phyloP scores from a whole-genome alignment of 2,888 invertebrate genomes.

The Orthosia cruda region DNA sequence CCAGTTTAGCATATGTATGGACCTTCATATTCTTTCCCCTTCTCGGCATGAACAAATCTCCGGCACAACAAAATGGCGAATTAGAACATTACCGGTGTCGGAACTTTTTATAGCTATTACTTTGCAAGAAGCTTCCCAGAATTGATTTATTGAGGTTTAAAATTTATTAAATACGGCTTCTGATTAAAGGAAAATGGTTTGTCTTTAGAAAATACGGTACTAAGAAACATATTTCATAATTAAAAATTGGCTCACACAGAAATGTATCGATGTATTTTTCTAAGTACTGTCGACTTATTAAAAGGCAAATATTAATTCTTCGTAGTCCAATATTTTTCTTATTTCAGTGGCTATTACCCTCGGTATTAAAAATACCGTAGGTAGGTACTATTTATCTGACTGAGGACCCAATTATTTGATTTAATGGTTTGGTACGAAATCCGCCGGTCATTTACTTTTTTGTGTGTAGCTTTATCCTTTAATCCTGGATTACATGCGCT shows the following conservation, averaged over 20 bases:
- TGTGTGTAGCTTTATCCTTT: constrained; percentile 16
- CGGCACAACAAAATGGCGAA: constrained; percentile 9
- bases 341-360: background rate
- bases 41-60: constrained; percentile 13
- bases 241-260: background rate
- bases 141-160: constrained; percentile 41
- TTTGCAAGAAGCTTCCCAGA: constrained; percentile 5
- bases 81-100: constrained; percentile 37
- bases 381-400: background rate
- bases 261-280: constrained; percentile 3
- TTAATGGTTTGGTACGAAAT: constrained; percentile 16
- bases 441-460: constrained; percentile 8
- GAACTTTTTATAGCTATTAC: constrained; percentile 18
- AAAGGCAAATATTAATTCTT: background rate
- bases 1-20: background rate
- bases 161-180: constrained; percentile 10
- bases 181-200: constrained; percentile 11
- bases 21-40: background rate
- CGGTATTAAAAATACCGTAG: background rate
- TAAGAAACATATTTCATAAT: constrained; percentile 3
- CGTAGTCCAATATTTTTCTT: too few relatives aligned
- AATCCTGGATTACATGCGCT: constrained; percentile 17
- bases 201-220: background rate
- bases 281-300: background rate
- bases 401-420: background rate